Percentiles rank a stretch among this genome's conserved stretches.
phyloP scores from a whole-genome alignment of 1,140 invertebrate species.

The Pseudomyrmex concolor region DNA sequence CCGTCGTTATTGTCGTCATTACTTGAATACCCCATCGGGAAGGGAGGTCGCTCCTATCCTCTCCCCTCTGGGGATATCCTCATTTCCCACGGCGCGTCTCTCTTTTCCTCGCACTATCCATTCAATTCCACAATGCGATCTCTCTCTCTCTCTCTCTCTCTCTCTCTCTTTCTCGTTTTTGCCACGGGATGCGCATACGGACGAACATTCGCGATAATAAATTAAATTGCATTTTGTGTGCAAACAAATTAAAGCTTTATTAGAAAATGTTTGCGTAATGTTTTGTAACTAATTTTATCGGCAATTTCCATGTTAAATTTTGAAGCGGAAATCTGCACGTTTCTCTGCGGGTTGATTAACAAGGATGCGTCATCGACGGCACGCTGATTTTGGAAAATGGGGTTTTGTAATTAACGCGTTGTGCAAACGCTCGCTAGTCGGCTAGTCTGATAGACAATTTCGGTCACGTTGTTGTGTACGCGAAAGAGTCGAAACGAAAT shows the following conservation, averaged over 20 bases:
- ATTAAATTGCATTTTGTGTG: slow-evolving; percentile 38
- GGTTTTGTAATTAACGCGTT: slow-evolving; percentile 48
- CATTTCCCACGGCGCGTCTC: neutral
- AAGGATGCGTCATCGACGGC: slow-evolving; percentile 16
- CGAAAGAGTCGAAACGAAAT: neutral
- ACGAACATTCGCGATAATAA: slow-evolving; percentile 34
- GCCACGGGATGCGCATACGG: neutral
- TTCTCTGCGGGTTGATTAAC: neutral
- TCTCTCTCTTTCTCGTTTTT: neutral
- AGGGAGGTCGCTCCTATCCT: slow-evolving; percentile 14
- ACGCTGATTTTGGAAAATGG: slow-evolving; percentile 39
- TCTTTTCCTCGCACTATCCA: slow-evolving; percentile 1
- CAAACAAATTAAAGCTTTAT: slow-evolving; percentile 46
- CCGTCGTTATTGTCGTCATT: slow-evolving; percentile 72
- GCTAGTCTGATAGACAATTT: slow-evolving; percentile 19
- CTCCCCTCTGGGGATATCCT: neutral
- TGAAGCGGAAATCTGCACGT: slow-evolving; percentile 1
- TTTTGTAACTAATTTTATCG: slow-evolving; percentile 44
- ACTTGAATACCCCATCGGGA: slow-evolving; percentile 70
- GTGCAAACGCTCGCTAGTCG: slow-evolving; percentile 1
- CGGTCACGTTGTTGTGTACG: slow-evolving; percentile 13
- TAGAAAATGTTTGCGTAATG: slow-evolving; percentile 30
- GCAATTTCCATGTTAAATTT: slow-evolving; percentile 33
- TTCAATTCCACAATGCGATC: slow-evolving; percentile 5
- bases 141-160: neutral